Evolutionary conservation across 2,797 vertebrate species (phyloP), one percentile per base, ranked within the genome.

Genomic region (Ciconia nigra): DNA sequence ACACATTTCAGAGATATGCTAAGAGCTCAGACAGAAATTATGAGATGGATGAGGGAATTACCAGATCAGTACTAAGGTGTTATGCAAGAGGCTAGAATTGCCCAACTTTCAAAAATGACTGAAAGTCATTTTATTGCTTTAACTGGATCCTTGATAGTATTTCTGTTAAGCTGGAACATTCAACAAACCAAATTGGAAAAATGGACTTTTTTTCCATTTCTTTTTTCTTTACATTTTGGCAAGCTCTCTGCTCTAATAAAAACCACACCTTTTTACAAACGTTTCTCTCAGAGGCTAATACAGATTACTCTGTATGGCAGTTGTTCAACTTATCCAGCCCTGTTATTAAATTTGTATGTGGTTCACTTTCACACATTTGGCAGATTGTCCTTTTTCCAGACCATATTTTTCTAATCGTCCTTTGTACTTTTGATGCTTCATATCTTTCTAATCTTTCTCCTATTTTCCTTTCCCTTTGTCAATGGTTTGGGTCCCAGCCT

Each of bases 311-410:
- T 71, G 17, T 51, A 31, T 49, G 52, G 47, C 58, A 65, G 67
- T 67, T 66, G 29, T 63, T 92, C 42, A 67, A 20, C 6, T 85
- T 83, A 83, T 16, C 71, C 63, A 84, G 31, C n/a, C 77, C 57
- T 78, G 31, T 42, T 91, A 77, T 79, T 91, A 69, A 78, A 59
- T 88, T 91, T 91, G 19, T 79, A 69, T 37, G 54, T 76, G 85
- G 62, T 73, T 88, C 42, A 69, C 18, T 71, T 89, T 62, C 62
- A 85, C 83, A 74, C 69, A 41, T 83, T 91, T 87, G 82, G 87
- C 82, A 95, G 82, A 89, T 58, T 41, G 17, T 83, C 49, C 35
- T 72, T 95, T 90, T 94, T 93, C 91, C 87, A 96, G 67, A 91
- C 44, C 73, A 59, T 57, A 73, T 80, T 96, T 94, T 83, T 92